A percentile compares a stretch with the other conserved stretches of the same genome.
phyloP scores from a whole-genome alignment of 2,888 invertebrate species.

The Synanthedon myopaeformis region DNA sequence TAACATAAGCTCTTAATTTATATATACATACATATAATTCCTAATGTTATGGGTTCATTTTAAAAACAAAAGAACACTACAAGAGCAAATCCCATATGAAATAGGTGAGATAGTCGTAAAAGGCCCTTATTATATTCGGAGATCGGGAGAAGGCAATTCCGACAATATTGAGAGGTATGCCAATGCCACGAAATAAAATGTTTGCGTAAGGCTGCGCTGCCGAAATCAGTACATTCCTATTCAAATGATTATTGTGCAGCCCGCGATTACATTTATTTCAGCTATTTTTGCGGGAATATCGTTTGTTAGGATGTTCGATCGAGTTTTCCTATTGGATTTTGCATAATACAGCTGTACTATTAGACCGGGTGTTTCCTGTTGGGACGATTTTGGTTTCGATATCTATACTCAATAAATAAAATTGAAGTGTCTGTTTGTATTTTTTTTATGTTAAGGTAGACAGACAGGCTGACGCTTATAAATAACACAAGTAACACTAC shows the following conservation, averaged over 20 bases:
- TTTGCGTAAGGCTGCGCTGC: conserved; percentile 20
- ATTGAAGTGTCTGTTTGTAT: too few relatives aligned
- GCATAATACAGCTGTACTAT: conserved; percentile 19
- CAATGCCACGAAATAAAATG: conserved; percentile 20
- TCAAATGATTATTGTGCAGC: conserved; percentile 65
- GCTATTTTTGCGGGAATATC: conserved; percentile 25
- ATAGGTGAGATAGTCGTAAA: conserved; percentile 23
- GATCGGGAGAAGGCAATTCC: conserved; percentile 11
- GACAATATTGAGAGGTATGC: conserved; percentile 18
- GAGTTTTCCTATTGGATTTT: conserved; percentile 21
- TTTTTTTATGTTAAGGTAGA: too few relatives aligned
- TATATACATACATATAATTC: too few relatives aligned
- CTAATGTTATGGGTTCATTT: too few relatives aligned
- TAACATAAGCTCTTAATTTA: too few relatives aligned
- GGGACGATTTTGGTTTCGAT: not conserved
- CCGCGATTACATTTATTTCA: conserved; percentile 60
- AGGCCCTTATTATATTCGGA: conserved; percentile 15
- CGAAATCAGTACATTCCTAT: conserved; percentile 63
- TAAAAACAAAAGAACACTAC: conserved; percentile 12
- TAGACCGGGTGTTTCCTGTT: conserved; percentile 4
- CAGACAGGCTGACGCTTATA: too few relatives aligned
- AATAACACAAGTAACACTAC: too few relatives aligned
- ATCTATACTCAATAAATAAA: too few relatives aligned
- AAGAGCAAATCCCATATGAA: conserved; percentile 4
- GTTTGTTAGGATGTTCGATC: conserved; percentile 20